Evolutionary conservation across 2,888 invertebrate genomes (phyloP).

Genomic region (Coelogynopora nodosa): DNA sequence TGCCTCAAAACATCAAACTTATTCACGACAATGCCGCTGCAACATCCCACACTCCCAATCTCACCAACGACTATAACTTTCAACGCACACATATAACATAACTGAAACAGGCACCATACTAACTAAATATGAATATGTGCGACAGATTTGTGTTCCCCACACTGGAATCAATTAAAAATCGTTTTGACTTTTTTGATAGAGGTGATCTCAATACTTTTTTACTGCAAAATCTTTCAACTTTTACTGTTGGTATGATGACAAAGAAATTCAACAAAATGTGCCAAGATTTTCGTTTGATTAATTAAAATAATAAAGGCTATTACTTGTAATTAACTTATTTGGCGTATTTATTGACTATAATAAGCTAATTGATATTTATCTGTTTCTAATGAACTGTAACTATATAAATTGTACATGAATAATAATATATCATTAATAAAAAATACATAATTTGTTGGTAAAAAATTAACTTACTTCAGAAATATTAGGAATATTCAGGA

Average conservation of each 20-base stretch:
- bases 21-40: conserved; percentile 6
- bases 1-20: neutral
- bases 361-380: too few species aligned
- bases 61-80: neutral
- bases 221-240: neutral
- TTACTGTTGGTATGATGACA: neutral
- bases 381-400: too few species aligned
- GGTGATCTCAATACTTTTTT: neutral
- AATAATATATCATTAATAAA: too few species aligned
- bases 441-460: too few species aligned
- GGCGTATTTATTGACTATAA: too few species aligned
- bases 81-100: neutral
- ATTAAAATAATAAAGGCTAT: conserved; percentile 5
- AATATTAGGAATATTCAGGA: too few species aligned
- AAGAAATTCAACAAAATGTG: neutral
- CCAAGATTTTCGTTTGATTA: conserved; percentile 2
- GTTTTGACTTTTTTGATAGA: neutral
- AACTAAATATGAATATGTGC: neutral
- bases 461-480: too few species aligned
- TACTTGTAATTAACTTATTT: neutral
- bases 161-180: neutral
- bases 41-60: neutral
- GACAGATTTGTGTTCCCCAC: neutral
- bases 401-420: too few species aligned
- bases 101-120: conserved; percentile 8